These are phyloP conservation scores for Paramisgurnus dabryanus DNA, from an alignment of 2,113 vertebrate genomes.

Conservation along the genomic window DNA sequence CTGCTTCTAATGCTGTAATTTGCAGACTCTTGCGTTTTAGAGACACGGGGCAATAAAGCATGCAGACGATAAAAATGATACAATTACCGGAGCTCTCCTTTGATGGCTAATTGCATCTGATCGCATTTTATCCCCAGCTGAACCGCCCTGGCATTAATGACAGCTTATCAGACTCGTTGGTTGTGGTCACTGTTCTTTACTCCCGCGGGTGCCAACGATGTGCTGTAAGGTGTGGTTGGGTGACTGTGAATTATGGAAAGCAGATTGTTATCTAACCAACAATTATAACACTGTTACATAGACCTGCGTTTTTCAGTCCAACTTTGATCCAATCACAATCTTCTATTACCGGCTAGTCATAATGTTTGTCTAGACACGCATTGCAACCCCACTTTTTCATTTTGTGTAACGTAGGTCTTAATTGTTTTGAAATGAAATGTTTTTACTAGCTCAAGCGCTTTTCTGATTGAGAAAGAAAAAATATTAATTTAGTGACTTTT, in stretches of 20 bases:
- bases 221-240: constrained; percentile 21
- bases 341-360: too few relatives aligned
- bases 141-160: constrained; percentile 50
- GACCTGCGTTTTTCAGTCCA: too few relatives aligned
- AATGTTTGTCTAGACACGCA: too few relatives aligned
- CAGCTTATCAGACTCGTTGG: constrained; percentile 15
- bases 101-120: constrained; percentile 56
- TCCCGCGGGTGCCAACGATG: not conserved
- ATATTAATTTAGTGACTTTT: constrained; percentile 6
- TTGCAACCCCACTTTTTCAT: too few relatives aligned
- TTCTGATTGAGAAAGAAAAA: not conserved
- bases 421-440: not conserved
- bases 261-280: constrained; percentile 29
- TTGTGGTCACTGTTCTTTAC: constrained; percentile 18
- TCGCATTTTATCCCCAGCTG: constrained; percentile 48
- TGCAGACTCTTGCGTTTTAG: constrained; percentile 48
- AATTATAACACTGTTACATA: constrained; percentile 42
- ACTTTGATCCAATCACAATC: too few relatives aligned
- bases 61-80: constrained; percentile 54
- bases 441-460: not conserved
- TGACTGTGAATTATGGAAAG: constrained; percentile 45
- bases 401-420: too few relatives aligned
- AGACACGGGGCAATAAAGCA: constrained; percentile 50
- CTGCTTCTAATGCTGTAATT: constrained; percentile 53
- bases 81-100: constrained; percentile 55